Evolutionary conservation across 2,797 vertebrate genomes (phyloP).

Genomic region (Xerus rutilus): DNA sequence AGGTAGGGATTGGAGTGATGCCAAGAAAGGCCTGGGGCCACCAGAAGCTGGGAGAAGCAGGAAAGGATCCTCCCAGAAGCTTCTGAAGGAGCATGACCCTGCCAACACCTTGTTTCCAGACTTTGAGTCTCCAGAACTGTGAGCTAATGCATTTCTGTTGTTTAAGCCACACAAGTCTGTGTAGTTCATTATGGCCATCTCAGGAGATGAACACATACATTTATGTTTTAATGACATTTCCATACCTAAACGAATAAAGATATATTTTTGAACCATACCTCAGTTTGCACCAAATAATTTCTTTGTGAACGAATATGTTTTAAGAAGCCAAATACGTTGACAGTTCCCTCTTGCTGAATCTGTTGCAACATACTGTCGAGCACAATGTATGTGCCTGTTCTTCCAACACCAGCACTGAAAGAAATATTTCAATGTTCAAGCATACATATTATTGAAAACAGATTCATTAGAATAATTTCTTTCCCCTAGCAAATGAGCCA

Average conservation of each 20-base stretch:
- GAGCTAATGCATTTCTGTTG: background rate
- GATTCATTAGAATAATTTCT: constrained; percentile 30
- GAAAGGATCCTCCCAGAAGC: background rate
- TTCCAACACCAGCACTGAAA: constrained; percentile 95
- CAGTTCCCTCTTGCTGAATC: constrained; percentile 92
- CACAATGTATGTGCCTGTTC: constrained; percentile 97
- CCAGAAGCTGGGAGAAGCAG: background rate
- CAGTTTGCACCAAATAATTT: constrained; percentile 98
- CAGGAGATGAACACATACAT: background rate
- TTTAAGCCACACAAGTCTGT: background rate
- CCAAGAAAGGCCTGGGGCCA: background rate
- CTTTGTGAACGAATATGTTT: constrained; percentile 98
- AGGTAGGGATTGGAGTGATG: background rate
- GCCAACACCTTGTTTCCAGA: background rate
- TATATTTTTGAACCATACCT: constrained; percentile 90
- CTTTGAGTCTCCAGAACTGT: background rate
- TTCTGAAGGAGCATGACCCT: background rate
- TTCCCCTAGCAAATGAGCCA: constrained; percentile 3
- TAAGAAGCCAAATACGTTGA: constrained; percentile 96
- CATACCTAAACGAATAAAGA: background rate
- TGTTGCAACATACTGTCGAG: constrained; percentile 98
- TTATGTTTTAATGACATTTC: background rate
- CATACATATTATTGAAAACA: constrained; percentile 8
- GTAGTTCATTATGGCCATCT: background rate
- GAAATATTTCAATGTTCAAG: constrained; percentile 68